Evolutionary conservation across 2,888 invertebrate genomes (phyloP).

Genomic region (Balanococcus diminutus): DNA sequence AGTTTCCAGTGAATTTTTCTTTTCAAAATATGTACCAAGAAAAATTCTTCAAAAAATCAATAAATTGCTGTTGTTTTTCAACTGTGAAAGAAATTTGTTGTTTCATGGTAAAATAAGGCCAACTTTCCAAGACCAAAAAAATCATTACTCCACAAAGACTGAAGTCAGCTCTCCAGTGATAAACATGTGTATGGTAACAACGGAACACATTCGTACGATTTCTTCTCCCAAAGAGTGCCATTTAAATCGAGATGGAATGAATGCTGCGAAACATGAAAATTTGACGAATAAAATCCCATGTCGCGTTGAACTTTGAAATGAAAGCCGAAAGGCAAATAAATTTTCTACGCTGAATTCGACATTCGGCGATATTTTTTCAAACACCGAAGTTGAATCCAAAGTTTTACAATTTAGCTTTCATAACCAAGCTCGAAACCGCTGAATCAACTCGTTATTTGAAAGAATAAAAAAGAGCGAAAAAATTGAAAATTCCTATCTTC

Average conservation of each 20-base stretch:
- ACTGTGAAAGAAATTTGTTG: no score
- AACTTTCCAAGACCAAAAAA: no score
- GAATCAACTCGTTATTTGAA: background rate
- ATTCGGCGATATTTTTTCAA: background rate
- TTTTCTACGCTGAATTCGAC: background rate
- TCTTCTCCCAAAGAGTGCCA: background rate
- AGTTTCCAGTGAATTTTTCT: no score
- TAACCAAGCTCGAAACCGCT: background rate
- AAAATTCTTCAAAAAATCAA: no score
- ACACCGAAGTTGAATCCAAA: background rate
- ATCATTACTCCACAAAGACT: background rate
- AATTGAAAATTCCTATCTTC: slow-evolving; percentile 8
- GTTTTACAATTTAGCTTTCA: slow-evolving; percentile 4
- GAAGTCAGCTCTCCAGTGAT: no score
- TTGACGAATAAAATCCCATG: background rate
- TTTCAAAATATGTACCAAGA: no score
- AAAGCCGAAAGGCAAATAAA: slow-evolving; percentile 2
- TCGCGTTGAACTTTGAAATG: background rate
- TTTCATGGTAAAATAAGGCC: no score
- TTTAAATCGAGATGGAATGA: background rate
- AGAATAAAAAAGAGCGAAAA: background rate
- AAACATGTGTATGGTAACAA: no score
- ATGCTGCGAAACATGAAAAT: background rate
- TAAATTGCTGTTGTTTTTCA: no score
- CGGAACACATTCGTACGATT: no score